A percentile compares a stretch with the other conserved stretches of the same genome.
Conservation (phyloP, 2,113 vertebrate species). For the Aphyosemion australe region DNA sequence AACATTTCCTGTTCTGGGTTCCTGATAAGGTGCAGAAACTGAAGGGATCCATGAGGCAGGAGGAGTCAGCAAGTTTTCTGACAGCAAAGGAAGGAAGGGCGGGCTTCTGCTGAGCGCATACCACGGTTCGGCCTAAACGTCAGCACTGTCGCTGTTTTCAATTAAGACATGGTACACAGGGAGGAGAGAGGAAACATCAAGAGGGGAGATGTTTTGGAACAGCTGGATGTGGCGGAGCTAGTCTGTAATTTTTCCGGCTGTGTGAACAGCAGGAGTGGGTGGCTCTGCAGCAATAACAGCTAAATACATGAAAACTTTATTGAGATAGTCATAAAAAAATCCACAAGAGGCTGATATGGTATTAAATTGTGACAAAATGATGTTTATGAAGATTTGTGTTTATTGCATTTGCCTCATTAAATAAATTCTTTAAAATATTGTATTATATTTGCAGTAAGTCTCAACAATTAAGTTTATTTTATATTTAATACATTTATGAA, state of each 20-base stretch:
- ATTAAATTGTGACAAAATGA: no score
- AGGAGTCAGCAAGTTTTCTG: constrained; percentile 28
- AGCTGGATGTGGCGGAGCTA: constrained; percentile 53
- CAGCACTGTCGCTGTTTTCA: constrained; percentile 58
- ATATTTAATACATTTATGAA: no score
- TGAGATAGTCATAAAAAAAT: no score
- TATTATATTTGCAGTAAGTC: no score
- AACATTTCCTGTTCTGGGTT: neutral
- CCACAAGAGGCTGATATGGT: no score
- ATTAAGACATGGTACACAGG: constrained; percentile 46
- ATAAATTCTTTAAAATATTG: no score
- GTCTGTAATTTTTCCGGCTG: constrained; percentile 38
- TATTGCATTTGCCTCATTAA: no score
- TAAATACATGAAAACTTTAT: neutral
- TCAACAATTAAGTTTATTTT: no score
- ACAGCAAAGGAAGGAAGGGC: constrained; percentile 54
- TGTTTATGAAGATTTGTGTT: no score
- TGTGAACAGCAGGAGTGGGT: constrained; percentile 33
- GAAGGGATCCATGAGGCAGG: neutral
- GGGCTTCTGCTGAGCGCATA: constrained; percentile 25
- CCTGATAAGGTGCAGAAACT: neutral
- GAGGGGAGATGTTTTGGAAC: constrained; percentile 54
- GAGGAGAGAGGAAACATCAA: constrained; percentile 42
- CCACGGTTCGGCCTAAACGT: constrained; percentile 40
- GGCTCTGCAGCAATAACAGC: neutral